Evolutionary conservation across 1,140 invertebrate genomes (phyloP).

Genomic region (Lamellibrachia luymesi): DNA sequence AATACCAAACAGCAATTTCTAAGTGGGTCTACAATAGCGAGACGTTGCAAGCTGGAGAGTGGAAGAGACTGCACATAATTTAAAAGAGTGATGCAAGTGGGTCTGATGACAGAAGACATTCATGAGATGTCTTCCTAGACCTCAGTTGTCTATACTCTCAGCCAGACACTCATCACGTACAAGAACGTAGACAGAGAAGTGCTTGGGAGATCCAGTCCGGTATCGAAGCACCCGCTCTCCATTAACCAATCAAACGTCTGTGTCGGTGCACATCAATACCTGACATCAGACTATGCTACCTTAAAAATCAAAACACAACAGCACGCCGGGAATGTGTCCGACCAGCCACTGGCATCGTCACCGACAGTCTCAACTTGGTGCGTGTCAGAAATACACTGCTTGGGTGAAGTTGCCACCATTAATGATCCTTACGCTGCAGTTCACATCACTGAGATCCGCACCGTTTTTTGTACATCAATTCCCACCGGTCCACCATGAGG

Average conservation of each 20-base stretch:
- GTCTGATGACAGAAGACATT: not conserved
- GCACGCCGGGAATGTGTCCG: not conserved
- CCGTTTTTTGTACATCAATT: not conserved
- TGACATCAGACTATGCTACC: not conserved
- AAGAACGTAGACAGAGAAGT: not conserved
- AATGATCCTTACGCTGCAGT: not conserved
- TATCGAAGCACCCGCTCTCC: not conserved
- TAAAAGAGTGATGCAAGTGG: not conserved
- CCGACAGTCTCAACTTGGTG: not conserved
- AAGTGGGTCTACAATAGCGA: not conserved
- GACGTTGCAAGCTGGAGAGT: not conserved
- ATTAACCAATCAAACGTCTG: not conserved
- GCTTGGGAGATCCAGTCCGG: not conserved
- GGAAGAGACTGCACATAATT: not conserved
- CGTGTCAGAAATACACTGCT: not conserved
- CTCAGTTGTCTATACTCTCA: not conserved
- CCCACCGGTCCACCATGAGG: not conserved
- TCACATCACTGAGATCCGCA: not conserved
- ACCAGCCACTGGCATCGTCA: not conserved
- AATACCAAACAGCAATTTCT: not conserved
- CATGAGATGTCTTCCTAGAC: not conserved
- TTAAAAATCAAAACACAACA: constrained; percentile 6
- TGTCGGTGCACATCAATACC: not conserved
- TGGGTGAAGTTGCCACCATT: not conserved
- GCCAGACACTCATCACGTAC: not conserved